phyloP scores from a whole-genome alignment of 2,888 invertebrate species.

The Acholoe squamosa region DNA sequence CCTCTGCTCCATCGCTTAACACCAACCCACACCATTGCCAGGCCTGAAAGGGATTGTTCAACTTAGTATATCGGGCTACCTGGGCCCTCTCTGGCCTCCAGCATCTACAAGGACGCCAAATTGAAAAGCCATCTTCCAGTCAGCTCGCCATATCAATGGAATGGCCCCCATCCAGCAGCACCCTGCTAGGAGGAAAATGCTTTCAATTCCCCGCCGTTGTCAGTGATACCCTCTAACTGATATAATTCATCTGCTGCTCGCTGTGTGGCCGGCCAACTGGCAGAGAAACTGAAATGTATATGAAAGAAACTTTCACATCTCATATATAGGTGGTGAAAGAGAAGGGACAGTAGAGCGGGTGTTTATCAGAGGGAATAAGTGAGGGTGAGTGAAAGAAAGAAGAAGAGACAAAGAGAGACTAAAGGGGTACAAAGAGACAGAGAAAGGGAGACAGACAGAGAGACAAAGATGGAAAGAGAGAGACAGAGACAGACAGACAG shows the following conservation, averaged over 20 bases:
- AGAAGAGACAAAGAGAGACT: background rate
- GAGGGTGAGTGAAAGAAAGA: background rate
- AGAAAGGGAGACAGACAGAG: background rate
- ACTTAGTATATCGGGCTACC: slow-evolving; percentile 20
- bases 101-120: background rate
- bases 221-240: background rate
- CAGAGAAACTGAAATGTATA: too few relatives aligned
- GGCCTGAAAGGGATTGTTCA: slow-evolving; percentile 9
- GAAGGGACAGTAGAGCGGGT: background rate
- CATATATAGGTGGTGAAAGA: background rate
- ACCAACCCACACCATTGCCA: background rate
- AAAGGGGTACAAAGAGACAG: background rate
- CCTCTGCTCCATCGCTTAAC: slow-evolving; percentile 37
- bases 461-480: background rate
- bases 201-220: background rate
- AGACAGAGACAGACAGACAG: background rate
- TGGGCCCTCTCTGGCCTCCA: background rate
- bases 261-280: too few relatives aligned
- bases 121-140: too few relatives aligned
- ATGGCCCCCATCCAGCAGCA: too few relatives aligned
- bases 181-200: background rate
- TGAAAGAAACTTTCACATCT: too few relatives aligned
- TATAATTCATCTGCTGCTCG: too few relatives aligned
- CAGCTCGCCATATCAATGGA: too few relatives aligned
- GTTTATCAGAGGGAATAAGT: background rate